Percentiles rank a stretch among this genome's conserved stretches.
Conservation (phyloP, 2,113 vertebrate species). For the zebrafish (Danio rerio) region DNA sequence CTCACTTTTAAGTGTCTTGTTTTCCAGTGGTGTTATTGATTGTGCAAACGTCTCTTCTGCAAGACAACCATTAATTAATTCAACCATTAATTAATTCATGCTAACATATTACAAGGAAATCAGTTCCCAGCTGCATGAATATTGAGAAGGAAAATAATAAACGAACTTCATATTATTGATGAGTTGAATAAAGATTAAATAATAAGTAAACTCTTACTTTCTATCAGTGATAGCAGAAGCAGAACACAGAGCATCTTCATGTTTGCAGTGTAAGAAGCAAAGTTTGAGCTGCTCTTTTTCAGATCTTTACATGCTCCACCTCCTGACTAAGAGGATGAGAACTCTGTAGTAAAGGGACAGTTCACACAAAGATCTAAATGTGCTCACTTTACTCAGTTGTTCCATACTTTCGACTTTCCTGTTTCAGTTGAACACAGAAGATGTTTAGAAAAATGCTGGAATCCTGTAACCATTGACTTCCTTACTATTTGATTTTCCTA, state of each 20-base stretch:
- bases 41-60: conserved; percentile 9
- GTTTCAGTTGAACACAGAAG: no score
- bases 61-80: neutral
- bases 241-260: conserved; percentile 17
- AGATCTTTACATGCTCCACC: neutral
- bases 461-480: no score
- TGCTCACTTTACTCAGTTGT: no score
- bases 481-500: no score
- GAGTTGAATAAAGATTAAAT: neutral
- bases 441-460: no score
- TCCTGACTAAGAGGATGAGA: neutral
- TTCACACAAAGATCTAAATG: no score
- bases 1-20: neutral
- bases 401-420: no score
- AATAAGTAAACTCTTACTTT: neutral
- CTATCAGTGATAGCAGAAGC: neutral
- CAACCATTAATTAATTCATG: neutral
- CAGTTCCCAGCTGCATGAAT: no score
- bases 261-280: neutral
- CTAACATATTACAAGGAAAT: neutral
- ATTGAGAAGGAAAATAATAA: no score
- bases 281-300: neutral
- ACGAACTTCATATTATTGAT: neutral
- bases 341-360: neutral
- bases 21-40: neutral